Base-by-base conservation (phyloP, 2,113 vertebrate genomes). In the Pampusana beccarii region DNA sequence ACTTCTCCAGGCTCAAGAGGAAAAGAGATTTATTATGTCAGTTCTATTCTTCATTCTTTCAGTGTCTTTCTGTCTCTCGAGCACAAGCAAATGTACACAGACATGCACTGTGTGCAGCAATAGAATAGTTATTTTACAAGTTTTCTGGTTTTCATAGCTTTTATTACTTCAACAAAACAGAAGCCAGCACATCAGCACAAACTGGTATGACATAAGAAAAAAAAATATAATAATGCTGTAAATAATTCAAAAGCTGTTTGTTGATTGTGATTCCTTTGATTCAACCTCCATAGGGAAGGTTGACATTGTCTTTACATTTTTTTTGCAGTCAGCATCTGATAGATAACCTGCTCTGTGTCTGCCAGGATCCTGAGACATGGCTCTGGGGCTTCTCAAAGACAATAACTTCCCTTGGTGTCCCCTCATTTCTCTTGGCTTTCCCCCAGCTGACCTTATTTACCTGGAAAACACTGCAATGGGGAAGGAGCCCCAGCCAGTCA, bases 101-200 rank as follows among this genome's bases (percentile, higher is more conserved):
- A 18, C 18, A 15, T 1, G 1, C n/a, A 5, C 21, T 25, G 26
- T 1, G 0, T 20, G 20, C 48, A 79, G 69, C 10, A 48, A 44
- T 11, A 34, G 31, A 72, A 62, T 57, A 2, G 1, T 31, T 64
- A 28, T 10, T 87, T 65, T n/a, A 12, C n/a, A 90, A 81, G 33
- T 51, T 88, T 75, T 85, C 57, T 16, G 25, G 10, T 67, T 89
- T 90, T 31, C 74, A 62, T 44, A 77, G 48, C 60, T 93, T 97
- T 96, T 96, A 96, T 96, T 95, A 58, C 17, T 93, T 88, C 42
- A 96, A 88, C 56, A 57, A 82, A 90, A 88, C 34, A 88, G 75
- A 83, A 93, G 44, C 48, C 79, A 93, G 80, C 69, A 51, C 33
- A 61, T 77, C 67, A 88, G 80, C 90, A 86, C 33, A 62, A 96